phyloP scores from a whole-genome alignment of 53 echinoderm and acorn worm genomes.

The Paracentrotus lividus region DNA sequence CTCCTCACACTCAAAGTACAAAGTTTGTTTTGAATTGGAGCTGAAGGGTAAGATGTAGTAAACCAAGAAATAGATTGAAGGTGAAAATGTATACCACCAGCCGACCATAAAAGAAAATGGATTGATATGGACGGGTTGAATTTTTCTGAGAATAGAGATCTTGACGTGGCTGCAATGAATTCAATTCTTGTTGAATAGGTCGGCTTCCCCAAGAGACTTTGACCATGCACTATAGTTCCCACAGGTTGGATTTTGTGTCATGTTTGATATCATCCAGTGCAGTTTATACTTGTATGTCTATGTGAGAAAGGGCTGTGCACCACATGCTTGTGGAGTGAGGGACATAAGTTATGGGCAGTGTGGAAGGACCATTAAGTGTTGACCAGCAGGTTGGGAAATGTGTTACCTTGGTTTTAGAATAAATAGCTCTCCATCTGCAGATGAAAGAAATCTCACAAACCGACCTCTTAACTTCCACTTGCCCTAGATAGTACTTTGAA shows the following conservation, averaged over 20 bases:
- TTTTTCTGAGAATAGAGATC: neutral
- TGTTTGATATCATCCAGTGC: neutral
- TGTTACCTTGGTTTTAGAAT: neutral
- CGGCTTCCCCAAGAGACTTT: neutral
- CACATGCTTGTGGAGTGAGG: neutral
- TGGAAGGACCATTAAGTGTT: neutral
- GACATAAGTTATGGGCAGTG: neutral
- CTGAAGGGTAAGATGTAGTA: neutral
- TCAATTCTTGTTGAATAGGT: conserved; percentile 22
- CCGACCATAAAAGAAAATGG: neutral
- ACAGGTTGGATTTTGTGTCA: neutral
- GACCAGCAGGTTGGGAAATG: neutral
- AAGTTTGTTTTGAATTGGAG: neutral
- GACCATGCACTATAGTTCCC: neutral
- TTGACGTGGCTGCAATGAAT: conserved; percentile 15
- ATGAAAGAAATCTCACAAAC: conserved; percentile 21
- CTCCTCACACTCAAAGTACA: conserved; percentile 1
- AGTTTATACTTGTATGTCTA: neutral
- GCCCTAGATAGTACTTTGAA: neutral
- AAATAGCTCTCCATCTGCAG: neutral
- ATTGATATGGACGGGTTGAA: neutral
- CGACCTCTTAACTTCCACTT: neutral
- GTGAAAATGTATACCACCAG: conserved; percentile 6
- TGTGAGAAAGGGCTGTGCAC: neutral
- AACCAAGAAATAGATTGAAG: neutral